Conservation (phyloP, 2,888 invertebrate species). For the Idaea aversata region DNA sequence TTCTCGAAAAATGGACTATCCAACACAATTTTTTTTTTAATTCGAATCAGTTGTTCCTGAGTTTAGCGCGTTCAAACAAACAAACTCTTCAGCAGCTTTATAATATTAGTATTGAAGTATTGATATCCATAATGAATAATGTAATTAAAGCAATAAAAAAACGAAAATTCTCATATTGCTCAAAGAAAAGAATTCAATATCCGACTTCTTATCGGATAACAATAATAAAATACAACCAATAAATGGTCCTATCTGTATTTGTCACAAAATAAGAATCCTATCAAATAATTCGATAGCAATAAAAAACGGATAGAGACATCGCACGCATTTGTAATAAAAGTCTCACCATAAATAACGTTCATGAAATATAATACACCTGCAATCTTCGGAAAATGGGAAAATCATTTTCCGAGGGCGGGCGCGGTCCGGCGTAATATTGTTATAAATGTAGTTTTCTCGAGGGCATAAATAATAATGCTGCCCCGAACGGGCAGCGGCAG, state of each 20-base stretch:
- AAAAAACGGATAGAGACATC: conserved; percentile 79
- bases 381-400: conserved; percentile 80
- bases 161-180: conserved; percentile 37
- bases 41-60: too few species aligned
- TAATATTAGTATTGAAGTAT: too few species aligned
- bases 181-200: conserved; percentile 46
- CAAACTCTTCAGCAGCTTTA: too few species aligned
- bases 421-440: conserved; percentile 79
- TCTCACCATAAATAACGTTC: conserved; percentile 79
- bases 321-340: conserved; percentile 81
- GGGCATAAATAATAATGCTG: conserved; percentile 78
- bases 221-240: conserved; percentile 58
- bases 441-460: conserved; percentile 78
- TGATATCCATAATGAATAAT: not conserved
- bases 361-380: conserved; percentile 81
- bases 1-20: too few species aligned
- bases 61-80: too few species aligned
- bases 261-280: conserved; percentile 69
- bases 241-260: conserved; percentile 59
- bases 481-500: conserved; percentile 42
- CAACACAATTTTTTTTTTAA: too few species aligned
- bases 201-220: conserved; percentile 47
- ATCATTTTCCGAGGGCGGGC: conserved; percentile 78
- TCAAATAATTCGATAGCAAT: conserved; percentile 74
- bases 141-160: not conserved